Conservation (phyloP, 2,113 vertebrate genomes). For the Pristiophorus japonicus region DNA sequence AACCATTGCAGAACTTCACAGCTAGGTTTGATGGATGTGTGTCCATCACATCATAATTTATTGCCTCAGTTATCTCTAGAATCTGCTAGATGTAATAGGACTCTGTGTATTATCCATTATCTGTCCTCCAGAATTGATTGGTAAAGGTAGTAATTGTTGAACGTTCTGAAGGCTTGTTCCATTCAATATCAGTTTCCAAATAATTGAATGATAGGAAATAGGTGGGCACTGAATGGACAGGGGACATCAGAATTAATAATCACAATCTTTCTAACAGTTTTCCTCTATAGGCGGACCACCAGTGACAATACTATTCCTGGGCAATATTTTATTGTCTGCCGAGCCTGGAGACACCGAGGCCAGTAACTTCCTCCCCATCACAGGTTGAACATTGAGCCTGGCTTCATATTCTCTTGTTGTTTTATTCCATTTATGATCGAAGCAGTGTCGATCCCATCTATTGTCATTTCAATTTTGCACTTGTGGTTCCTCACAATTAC, state of each 20-base stretch:
- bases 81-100: background rate
- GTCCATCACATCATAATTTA: background rate
- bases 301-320: background rate
- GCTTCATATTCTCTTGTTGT: background rate
- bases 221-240: background rate
- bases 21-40: background rate
- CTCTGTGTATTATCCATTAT: background rate
- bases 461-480: background rate
- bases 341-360: background rate
- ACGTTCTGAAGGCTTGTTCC: background rate
- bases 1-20: background rate
- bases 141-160: background rate
- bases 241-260: background rate
- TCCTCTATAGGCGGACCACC: background rate
- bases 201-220: background rate
- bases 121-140: background rate
- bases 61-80: background rate
- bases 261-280: background rate
- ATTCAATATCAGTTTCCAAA: background rate
- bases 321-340: background rate
- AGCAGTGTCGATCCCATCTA: background rate
- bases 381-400: background rate
- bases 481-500: background rate
- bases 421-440: background rate
- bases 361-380: background rate